Evolutionary conservation across 2,113 vertebrate species (phyloP).

Genomic region (Astatotilapia flaviijosephi): DNA sequence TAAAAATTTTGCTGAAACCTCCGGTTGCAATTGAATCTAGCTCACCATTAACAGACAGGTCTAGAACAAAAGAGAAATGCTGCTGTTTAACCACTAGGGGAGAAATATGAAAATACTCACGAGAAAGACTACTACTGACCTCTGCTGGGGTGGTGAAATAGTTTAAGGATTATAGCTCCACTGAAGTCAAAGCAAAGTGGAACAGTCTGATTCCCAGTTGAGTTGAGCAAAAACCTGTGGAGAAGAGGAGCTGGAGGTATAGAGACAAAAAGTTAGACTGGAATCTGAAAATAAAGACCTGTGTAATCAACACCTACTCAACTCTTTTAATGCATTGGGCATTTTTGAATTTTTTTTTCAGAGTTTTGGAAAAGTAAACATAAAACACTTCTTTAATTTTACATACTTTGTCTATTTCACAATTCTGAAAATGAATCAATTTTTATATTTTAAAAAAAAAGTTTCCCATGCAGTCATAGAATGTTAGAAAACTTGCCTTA

Average conservation of each 20-base stretch:
- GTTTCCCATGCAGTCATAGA: background rate
- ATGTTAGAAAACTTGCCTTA: background rate
- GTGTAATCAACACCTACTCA: background rate
- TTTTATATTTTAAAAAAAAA: background rate
- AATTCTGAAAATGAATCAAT: background rate
- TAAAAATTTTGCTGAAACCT: background rate
- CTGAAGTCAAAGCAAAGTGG: constrained; percentile 60
- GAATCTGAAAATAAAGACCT: background rate
- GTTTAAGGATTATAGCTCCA: constrained; percentile 7
- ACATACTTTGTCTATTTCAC: background rate
- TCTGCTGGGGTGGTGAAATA: constrained; percentile 41
- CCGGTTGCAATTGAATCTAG: background rate
- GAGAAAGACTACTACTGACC: constrained; percentile 33
- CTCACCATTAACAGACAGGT: background rate
- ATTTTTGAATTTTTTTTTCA: background rate
- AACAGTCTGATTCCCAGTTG: constrained; percentile 2
- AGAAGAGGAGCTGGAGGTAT: background rate
- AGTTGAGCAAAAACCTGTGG: constrained; percentile 50
- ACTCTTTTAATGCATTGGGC: background rate
- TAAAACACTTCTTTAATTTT: background rate
- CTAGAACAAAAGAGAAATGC: background rate
- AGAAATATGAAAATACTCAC: background rate
- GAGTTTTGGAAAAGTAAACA: background rate
- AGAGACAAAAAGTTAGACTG: background rate
- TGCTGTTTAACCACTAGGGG: background rate